Evolutionary conservation across 2,113 vertebrate genomes (phyloP), one percentile per base, ranked within the genome.

Genomic region (Hippolais icterina): DNA sequence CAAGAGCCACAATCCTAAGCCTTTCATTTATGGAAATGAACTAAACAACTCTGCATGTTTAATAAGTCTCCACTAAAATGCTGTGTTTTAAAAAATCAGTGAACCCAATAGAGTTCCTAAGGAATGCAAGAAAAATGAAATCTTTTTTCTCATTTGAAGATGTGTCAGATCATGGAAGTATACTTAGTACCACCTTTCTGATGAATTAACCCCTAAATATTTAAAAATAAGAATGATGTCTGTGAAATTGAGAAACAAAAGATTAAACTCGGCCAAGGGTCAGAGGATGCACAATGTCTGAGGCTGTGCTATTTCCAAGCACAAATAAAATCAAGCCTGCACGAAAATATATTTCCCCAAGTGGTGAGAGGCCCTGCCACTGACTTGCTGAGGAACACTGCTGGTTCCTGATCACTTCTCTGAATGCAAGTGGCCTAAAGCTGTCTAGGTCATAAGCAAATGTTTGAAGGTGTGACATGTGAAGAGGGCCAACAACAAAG

Each of bases 401-500:
- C 56, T 66, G 53, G 33, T 65, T 88, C 71, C 75, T 56, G 50
- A 87, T 50, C 81, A 60, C 57, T 66, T 42, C 52, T 52, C 65
- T 85, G 44, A 85, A 74, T 14, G 50, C 56, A 52, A 82, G 44
- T 21, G 56, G 47, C 80, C 78, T 88, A 74, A 85, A 92, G 79
- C 63, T 77, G 70, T 72, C 89, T 74, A 83, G 68, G 78, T 75
- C 92, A 87, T 41, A 86, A 86, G 76, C 68, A 95, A 60, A 83
- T 75, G 75, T 90, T 80, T 93, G 88, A 96, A 91, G 79, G 90
- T 19, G 41, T 87, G 60, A 96, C 75, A 93, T 4, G 22, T 60
- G 87, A 94, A 90, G 68, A 86, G 35, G 46, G 79, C 68, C 78
- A 84, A 70, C 68, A 65, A 91, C 68, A 95, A 96, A 87, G 84